Evolutionary conservation across 2,797 vertebrate genomes (phyloP).

Genomic region (Myripristis murdjan): DNA sequence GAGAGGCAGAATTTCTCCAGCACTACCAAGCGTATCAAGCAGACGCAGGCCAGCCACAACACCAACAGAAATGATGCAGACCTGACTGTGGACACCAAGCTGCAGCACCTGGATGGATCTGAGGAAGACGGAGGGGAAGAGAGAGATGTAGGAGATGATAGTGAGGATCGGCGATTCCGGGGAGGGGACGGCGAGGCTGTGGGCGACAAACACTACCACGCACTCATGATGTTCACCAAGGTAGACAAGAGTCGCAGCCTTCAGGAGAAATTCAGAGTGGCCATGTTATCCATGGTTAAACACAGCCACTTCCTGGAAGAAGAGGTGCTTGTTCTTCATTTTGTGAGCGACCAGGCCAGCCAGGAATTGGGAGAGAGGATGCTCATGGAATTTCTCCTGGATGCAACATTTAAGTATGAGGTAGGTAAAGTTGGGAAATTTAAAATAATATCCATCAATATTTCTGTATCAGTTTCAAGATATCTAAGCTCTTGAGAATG

Average conservation of each 20-base stretch:
- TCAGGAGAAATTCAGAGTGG: slow-evolving; percentile 90
- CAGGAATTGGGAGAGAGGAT: slow-evolving; percentile 85
- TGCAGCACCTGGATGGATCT: slow-evolving; percentile 44
- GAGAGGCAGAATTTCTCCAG: slow-evolving; percentile 94
- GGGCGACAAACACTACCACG: slow-evolving; percentile 80
- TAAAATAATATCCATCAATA: neutral
- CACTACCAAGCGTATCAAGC: slow-evolving; percentile 92
- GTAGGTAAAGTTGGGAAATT: slow-evolving; percentile 73
- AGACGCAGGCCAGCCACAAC: slow-evolving; percentile 85
- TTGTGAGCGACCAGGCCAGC: slow-evolving; percentile 92
- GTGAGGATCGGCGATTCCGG: slow-evolving; percentile 40
- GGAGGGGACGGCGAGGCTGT: slow-evolving; percentile 9
- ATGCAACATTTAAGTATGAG: slow-evolving; percentile 90
- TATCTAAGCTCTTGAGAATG: neutral
- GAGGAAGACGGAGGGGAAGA: slow-evolving; percentile 48
- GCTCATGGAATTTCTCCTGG: slow-evolving; percentile 88
- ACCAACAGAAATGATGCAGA: slow-evolving; percentile 86
- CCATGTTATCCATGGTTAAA: slow-evolving; percentile 91
- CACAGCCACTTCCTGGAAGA: slow-evolving; percentile 86
- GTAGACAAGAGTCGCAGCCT: slow-evolving; percentile 90
- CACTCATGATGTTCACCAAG: slow-evolving; percentile 96
- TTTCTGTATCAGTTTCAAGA: neutral
- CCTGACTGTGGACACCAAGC: slow-evolving; percentile 75
- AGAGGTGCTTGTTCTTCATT: slow-evolving; percentile 91
- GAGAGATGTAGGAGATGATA: neutral